Conservation (phyloP, 1,140 invertebrate species). For the Drosophila kepulauana region DNA sequence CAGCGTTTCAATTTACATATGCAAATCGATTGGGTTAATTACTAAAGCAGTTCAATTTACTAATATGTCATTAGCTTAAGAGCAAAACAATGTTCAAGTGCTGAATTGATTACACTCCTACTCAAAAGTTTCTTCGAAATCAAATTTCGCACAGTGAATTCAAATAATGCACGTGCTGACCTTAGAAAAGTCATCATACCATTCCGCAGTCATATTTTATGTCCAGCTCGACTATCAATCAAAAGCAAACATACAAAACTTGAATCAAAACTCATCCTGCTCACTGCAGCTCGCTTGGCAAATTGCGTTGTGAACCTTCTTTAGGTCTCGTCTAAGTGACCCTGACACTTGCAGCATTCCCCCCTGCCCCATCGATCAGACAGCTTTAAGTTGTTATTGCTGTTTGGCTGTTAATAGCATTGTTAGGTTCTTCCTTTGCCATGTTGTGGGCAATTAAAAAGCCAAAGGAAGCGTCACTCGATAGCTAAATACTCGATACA, state of each 20-base stretch:
- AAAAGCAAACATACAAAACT: slow-evolving; percentile 12
- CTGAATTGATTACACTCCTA: neutral
- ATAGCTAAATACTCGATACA: slow-evolving; percentile 24
- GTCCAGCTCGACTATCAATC: slow-evolving; percentile 29
- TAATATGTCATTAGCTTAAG: slow-evolving; percentile 2
- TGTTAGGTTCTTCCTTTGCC: slow-evolving; percentile 37
- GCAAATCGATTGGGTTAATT: slow-evolving; percentile 21
- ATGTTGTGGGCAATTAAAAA: slow-evolving; percentile 65
- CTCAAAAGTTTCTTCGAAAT: neutral
- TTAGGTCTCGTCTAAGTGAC: slow-evolving; percentile 16
- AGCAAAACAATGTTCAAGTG: slow-evolving; percentile 5
- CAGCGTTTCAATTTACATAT: slow-evolving; percentile 1
- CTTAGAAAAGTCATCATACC: slow-evolving; percentile 4
- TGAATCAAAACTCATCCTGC: neutral
- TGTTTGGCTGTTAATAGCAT: slow-evolving; percentile 35
- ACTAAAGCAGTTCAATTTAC: neutral
- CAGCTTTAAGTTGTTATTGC: slow-evolving; percentile 47
- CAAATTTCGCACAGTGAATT: neutral
- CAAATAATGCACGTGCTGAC: neutral
- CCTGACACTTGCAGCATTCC: slow-evolving; percentile 12
- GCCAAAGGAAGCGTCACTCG: slow-evolving; percentile 1
- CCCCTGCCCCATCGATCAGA: slow-evolving; percentile 15
- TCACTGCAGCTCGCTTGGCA: slow-evolving; percentile 17
- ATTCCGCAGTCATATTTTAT: slow-evolving; percentile 13
- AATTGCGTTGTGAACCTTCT: slow-evolving; percentile 27